Base-by-base conservation (phyloP, 2,888 invertebrate genomes). In the Frankliniella fusca region DNA sequence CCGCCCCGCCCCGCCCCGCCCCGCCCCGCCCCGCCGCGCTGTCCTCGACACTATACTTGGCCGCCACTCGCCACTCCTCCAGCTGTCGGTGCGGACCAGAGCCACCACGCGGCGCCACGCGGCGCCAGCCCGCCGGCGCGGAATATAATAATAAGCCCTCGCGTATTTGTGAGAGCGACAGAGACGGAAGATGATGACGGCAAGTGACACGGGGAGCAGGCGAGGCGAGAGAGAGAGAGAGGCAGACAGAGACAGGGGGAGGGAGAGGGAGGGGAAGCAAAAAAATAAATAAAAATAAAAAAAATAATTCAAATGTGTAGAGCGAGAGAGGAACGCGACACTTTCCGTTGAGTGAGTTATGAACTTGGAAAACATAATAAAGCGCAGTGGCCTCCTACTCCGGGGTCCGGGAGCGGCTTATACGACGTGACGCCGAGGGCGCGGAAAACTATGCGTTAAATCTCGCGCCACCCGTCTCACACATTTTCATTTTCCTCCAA, bases 61-160 rank as follows among this genome's bases (percentile, higher is more conserved):
- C 49, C 83, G 83, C 80, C 83, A 81, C 81, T 83, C 82, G 15
- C 81, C 79, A 54, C 82, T 70, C 81, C 82, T 65, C 65, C 82
- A 61, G 38, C 80, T 81, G 28, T 48, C 70, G 76, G 79, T 48
- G 54, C 20, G n/a, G 80, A n/a, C 80, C 82, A 50, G 80, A 83
- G 86, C 86, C 50, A 70, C 70, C 76, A 15, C 85, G 86, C 82
- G 54, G 81, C 83, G 86, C 86, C 61, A 79, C 76, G 54, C 18
- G 85, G 86, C 86, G 27, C 61, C 48, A 0, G 87, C 86, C 84
- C 85, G 88, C 85, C 89, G 88, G 86, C 84, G 89, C 89, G 54
- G 82, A 61, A 61, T 61, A 61, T 61, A 61, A 61, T 61, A 61
- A 61, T 18, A 61, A 15, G 61, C 61, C 61, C 38, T 38, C 38